phyloP scores from a whole-genome alignment of 2,797 vertebrate species.

The Parauchenoglanis ngamensis region DNA sequence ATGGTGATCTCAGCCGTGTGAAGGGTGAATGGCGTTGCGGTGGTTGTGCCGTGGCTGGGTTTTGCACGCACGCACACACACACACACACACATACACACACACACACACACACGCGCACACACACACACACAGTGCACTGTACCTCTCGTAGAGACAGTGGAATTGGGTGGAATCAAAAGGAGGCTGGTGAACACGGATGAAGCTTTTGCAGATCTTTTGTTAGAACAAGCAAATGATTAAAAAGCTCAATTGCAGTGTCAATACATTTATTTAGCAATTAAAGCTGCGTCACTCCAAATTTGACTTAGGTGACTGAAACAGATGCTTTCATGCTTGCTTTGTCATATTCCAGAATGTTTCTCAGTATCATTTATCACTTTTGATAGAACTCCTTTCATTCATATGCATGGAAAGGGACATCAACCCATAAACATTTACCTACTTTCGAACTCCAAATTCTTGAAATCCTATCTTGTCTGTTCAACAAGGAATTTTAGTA shows the following conservation, averaged over 20 bases:
- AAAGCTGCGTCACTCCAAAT: neutral
- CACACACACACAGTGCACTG: neutral
- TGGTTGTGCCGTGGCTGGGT: conserved; percentile 15
- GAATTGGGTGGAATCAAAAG: neutral
- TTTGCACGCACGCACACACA: neutral
- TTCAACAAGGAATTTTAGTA: neutral
- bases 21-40: conserved; percentile 7
- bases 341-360: neutral
- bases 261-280: neutral
- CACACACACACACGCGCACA: neutral
- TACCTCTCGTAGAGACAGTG: neutral
- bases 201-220: neutral
- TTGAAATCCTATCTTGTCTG: neutral
- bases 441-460: neutral
- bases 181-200: neutral
- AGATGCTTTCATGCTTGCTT: neutral
- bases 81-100: neutral
- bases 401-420: neutral
- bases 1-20: conserved; percentile 68
- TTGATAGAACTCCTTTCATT: neutral
- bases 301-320: neutral
- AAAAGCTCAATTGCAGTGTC: neutral
- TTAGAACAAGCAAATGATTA: neutral
- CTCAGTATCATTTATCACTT: neutral
- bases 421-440: neutral